Evolutionary conservation across 2,797 vertebrate species (phyloP).

Genomic region (Notoglanidium macrostoma): DNA sequence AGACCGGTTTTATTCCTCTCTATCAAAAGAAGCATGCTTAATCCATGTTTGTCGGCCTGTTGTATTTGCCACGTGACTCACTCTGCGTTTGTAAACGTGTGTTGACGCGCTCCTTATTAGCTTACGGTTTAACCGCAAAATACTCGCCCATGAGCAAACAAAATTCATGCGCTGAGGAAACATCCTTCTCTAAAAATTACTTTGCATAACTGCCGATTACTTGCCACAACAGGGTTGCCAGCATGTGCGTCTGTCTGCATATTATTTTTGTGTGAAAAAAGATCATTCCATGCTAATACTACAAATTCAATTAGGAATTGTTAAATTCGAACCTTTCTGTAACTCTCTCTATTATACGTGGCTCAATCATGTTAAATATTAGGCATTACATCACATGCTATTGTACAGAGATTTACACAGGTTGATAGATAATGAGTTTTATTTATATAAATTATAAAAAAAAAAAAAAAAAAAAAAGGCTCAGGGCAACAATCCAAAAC

Average conservation of each 20-base stretch:
- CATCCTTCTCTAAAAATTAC: no score
- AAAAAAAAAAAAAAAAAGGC: not conserved
- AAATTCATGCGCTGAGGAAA: no score
- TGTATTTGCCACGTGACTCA: no score
- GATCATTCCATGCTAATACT: no score
- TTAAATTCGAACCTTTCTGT: no score
- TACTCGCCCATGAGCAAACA: not conserved
- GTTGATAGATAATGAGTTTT: not conserved
- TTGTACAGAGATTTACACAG: not conserved
- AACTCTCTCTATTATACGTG: no score
- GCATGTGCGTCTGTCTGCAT: no score
- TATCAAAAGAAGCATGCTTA: not conserved
- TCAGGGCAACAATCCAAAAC: not conserved
- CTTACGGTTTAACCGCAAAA: not conserved
- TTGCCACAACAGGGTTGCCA: no score
- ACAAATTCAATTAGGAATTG: no score
- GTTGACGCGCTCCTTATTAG: not conserved
- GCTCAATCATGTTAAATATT: not conserved
- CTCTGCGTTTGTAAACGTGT: not conserved
- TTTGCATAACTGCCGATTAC: no score
- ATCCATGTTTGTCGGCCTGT: not conserved
- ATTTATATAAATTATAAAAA: not conserved
- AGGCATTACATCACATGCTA: not conserved
- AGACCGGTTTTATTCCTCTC: not conserved
- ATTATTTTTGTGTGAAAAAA: no score